A percentile compares a stretch with the other conserved stretches of the same genome.
These are phyloP conservation scores for Hypotaenidia philippensis DNA, from an alignment of 2,797 vertebrate species.

Conservation along the genomic window DNA sequence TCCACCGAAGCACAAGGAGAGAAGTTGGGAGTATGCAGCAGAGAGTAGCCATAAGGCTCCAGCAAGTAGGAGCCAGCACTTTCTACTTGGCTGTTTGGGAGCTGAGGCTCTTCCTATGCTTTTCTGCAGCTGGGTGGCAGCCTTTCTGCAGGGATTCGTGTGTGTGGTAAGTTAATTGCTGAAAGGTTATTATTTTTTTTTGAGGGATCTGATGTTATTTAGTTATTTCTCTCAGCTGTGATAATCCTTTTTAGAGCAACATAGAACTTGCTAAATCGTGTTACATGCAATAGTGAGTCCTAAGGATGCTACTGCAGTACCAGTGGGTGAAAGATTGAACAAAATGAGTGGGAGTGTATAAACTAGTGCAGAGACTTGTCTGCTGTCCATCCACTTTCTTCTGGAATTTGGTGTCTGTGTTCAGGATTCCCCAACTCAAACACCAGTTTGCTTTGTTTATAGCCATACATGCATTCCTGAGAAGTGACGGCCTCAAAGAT, in stretches of 20 bases:
- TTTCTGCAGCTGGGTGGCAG: slow-evolving; percentile 55
- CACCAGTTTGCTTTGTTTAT: background rate
- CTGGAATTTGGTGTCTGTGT: background rate
- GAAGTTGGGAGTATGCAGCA: background rate
- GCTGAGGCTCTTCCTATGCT: background rate
- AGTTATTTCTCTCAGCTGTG: background rate
- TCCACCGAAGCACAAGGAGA: background rate
- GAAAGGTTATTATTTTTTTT: background rate
- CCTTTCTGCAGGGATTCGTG: slow-evolving; percentile 36
- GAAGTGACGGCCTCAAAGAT: background rate
- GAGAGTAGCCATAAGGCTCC: background rate
- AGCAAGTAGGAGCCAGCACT: background rate
- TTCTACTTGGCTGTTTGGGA: background rate
- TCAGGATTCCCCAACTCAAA: background rate
- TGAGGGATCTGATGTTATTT: background rate
- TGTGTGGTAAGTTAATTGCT: background rate
- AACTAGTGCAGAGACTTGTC: background rate
- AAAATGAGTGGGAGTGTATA: background rate
- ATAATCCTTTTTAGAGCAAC: background rate
- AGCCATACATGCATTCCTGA: background rate
- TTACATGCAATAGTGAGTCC: background rate
- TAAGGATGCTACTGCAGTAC: background rate
- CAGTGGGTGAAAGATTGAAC: background rate
- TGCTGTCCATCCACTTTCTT: background rate
- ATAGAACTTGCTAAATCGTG: background rate